Base-by-base conservation (phyloP, 2,797 vertebrate genomes). In the Mormyrus hasselquistii region DNA sequence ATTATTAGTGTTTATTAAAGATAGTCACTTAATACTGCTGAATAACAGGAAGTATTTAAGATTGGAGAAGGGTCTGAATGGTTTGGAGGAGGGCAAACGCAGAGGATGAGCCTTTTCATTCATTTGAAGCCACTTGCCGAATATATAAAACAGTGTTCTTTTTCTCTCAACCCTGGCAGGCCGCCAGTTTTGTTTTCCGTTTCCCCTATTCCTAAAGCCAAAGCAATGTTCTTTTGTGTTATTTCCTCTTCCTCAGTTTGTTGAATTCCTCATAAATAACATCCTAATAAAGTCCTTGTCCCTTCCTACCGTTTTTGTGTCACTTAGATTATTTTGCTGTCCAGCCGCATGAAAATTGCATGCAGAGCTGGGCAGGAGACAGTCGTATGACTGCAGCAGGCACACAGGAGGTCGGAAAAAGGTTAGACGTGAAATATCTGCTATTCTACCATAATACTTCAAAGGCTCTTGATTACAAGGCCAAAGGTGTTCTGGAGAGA, bases 391-490 rank as follows among this genome's bases (percentile, higher is more conserved):
- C 69, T 5, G 49, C 49, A 50, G 85, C 73, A 86, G 22, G 89
- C 19, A 87, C 86, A 87, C 86, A 50, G 8, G 3, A 57, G 22
- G 29, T 88, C 22, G 88, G 86, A 73, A 69, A 87, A 65, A 91
- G 86, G 87, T 87, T 87, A 55, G 91, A 91, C 41, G 19, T 59
- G 44, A 86, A 89, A 34, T 57, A 90, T 89, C 73, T 90, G 87
- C 87, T 88, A 88, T 79, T 41, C 55, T 89, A 89, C 65, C n/a
- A 62, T 14, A 82, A 83, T 52, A 59, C 34, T 59, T 79, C 34
- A 44, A 79, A 79, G 14, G 44, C 22, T 57, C 50, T 88, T 59
- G 38, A 83, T 19, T 55, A 44, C 29, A 84, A 57, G 34, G 50
- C 38, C 88, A 57, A 38, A 53, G 50, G 52, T 82, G 73, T 88